Percentiles rank a stretch among this genome's conserved stretches.
These are phyloP conservation scores for Lasioglossum baleicum DNA, from an alignment of 1,140 invertebrate species.

Conservation along the genomic window DNA sequence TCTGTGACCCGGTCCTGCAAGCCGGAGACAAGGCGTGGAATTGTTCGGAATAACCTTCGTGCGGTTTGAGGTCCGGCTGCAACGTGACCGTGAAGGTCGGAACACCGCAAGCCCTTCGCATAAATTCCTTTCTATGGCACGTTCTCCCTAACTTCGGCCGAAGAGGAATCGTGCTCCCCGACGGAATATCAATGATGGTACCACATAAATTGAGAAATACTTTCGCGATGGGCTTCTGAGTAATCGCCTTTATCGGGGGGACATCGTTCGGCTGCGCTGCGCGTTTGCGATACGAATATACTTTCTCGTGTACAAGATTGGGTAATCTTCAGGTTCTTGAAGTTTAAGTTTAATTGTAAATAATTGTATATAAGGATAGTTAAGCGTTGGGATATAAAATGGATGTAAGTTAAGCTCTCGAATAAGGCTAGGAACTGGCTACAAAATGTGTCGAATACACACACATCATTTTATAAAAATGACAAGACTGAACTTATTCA, in stretches of 20 bases:
- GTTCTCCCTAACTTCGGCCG: slow-evolving; percentile 29
- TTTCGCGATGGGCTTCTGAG: slow-evolving; percentile 23
- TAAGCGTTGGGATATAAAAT: too few species aligned
- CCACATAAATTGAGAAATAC: slow-evolving; percentile 50
- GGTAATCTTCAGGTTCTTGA: too few species aligned
- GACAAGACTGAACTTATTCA: too few species aligned
- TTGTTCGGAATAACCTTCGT: slow-evolving; percentile 46
- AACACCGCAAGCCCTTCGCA: slow-evolving; percentile 56
- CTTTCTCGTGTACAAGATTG: too few species aligned
- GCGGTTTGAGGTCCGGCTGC: slow-evolving; percentile 54
- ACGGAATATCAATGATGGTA: slow-evolving; percentile 50
- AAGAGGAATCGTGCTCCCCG: slow-evolving; percentile 39
- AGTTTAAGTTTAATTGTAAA: too few species aligned
- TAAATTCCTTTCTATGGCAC: slow-evolving; percentile 54
- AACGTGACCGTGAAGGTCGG: slow-evolving; percentile 58
- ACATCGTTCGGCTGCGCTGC: not conserved
- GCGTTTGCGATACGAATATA: too few species aligned
- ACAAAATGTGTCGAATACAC: too few species aligned
- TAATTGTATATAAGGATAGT: too few species aligned
- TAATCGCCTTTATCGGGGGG: slow-evolving; percentile 20
- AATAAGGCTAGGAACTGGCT: too few species aligned
- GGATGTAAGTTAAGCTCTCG: too few species aligned
- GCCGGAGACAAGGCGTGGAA: slow-evolving; percentile 39
- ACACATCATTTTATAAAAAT: too few species aligned
- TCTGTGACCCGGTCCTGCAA: slow-evolving; percentile 26